phyloP scores from a whole-genome alignment of 1,140 invertebrate species.

The Drosophila ananassae region DNA sequence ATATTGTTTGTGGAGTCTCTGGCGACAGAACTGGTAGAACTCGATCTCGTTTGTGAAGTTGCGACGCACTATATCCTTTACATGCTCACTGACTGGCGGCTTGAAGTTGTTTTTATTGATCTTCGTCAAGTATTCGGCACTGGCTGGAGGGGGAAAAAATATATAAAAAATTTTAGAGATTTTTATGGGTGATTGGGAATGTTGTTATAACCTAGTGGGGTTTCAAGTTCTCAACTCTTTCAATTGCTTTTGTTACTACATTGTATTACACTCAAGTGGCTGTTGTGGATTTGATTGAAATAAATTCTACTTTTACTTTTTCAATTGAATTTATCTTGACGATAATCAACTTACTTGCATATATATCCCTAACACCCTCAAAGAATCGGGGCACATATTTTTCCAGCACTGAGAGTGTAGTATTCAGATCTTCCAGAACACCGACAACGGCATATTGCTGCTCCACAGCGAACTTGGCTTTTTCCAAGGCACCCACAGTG shows the following conservation, averaged over 20 bases:
- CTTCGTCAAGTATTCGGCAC: slow-evolving; percentile 89
- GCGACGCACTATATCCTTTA: slow-evolving; percentile 93
- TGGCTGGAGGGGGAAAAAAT: slow-evolving; percentile 85
- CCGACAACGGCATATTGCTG: slow-evolving; percentile 94
- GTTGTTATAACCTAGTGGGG: neutral
- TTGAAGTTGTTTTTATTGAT: slow-evolving; percentile 95
- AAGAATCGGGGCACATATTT: slow-evolving; percentile 94
- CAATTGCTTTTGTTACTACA: neutral
- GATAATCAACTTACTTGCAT: slow-evolving; percentile 87
- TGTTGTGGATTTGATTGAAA: neutral
- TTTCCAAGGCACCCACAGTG: slow-evolving; percentile 91
- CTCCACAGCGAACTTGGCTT: slow-evolving; percentile 93
- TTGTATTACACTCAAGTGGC: slow-evolving; percentile 7
- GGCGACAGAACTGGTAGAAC: slow-evolving; percentile 95
- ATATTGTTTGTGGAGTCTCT: slow-evolving; percentile 92
- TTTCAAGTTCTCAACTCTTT: neutral
- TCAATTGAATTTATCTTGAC: neutral
- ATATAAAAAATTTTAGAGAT: neutral
- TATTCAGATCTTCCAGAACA: slow-evolving; percentile 94
- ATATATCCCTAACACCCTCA: slow-evolving; percentile 89
- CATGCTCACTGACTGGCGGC: slow-evolving; percentile 92
- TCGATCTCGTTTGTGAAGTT: slow-evolving; percentile 96
- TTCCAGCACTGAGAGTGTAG: slow-evolving; percentile 92
- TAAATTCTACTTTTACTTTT: neutral
- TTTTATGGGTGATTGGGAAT: no score